phyloP scores from a whole-genome alignment of 2,113 vertebrate species.

The Heterotilapia buettikoferi region DNA sequence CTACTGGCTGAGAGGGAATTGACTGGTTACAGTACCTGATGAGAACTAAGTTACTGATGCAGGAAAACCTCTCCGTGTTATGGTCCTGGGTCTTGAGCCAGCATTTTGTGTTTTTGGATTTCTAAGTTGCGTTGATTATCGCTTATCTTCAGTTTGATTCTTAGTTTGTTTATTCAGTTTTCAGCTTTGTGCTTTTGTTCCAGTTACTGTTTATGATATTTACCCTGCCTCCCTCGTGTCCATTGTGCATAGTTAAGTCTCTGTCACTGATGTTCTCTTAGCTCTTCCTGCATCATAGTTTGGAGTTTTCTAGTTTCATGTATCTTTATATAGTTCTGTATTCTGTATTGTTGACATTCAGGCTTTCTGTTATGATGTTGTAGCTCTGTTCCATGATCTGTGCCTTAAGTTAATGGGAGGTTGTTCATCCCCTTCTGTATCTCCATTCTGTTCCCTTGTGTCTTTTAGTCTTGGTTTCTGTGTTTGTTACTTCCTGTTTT shows the following conservation, averaged over 20 bases:
- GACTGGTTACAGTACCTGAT: background rate
- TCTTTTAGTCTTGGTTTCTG: background rate
- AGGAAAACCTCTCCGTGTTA: background rate
- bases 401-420: background rate
- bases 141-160: background rate
- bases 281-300: background rate
- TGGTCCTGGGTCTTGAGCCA: background rate
- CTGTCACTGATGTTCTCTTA: background rate
- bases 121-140: background rate
- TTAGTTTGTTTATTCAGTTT: background rate
- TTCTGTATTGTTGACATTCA: background rate
- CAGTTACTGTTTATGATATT: background rate
- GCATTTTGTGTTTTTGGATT: background rate
- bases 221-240: background rate
- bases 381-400: background rate
- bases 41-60: constrained; percentile 16
- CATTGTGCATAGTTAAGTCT: background rate
- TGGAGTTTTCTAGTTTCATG: background rate
- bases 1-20: constrained; percentile 1
- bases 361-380: background rate
- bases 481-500: background rate
- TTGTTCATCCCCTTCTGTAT: background rate
- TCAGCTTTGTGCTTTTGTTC: background rate
- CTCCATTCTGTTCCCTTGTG: background rate
- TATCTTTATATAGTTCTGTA: background rate